Conservation (phyloP, 2,888 invertebrate species). For the Dicyrtoma fusca region DNA sequence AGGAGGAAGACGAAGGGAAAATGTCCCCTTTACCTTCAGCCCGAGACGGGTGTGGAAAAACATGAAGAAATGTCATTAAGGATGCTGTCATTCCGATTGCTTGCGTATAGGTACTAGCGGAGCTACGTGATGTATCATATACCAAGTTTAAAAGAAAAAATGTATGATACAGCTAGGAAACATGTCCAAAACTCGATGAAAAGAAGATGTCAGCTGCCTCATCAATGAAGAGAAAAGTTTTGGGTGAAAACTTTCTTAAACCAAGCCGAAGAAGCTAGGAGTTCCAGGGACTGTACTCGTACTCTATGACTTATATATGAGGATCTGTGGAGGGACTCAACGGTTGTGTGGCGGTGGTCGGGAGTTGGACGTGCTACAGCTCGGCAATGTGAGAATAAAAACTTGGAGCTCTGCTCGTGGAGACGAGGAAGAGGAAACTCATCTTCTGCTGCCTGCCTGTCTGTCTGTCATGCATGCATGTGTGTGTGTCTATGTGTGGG, state of each 20-base stretch:
- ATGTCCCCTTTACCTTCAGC: not conserved
- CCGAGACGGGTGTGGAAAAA: conserved; percentile 14
- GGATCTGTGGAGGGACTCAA: conserved; percentile 5
- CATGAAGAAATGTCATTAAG: conserved; percentile 23
- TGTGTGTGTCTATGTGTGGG: conserved; percentile 5
- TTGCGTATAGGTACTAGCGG: not conserved
- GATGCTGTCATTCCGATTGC: conserved; percentile 19
- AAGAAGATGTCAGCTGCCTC: conserved; percentile 33
- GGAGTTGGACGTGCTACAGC: conserved; percentile 7
- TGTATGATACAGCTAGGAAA: conserved; percentile 21
- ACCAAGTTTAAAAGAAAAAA: conserved; percentile 9
- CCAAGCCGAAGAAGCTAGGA: not conserved
- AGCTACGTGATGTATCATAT: too few relatives aligned
- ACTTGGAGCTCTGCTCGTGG: conserved; percentile 14
- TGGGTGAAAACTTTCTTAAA: conserved; percentile 26
- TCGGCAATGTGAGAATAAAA: conserved; percentile 6
- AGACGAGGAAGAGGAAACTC: conserved; percentile 22
- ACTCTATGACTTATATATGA: conserved; percentile 3
- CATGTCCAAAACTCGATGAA: conserved; percentile 32
- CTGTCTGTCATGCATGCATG: conserved; percentile 23
- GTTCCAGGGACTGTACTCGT: not conserved
- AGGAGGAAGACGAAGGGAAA: too few relatives aligned
- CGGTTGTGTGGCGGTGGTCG: conserved; percentile 7
- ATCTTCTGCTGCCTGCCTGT: conserved; percentile 26
- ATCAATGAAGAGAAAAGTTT: conserved; percentile 29